These are phyloP conservation scores for Scomber colias DNA, from an alignment of 2,113 vertebrate genomes.

Conservation along the genomic window DNA sequence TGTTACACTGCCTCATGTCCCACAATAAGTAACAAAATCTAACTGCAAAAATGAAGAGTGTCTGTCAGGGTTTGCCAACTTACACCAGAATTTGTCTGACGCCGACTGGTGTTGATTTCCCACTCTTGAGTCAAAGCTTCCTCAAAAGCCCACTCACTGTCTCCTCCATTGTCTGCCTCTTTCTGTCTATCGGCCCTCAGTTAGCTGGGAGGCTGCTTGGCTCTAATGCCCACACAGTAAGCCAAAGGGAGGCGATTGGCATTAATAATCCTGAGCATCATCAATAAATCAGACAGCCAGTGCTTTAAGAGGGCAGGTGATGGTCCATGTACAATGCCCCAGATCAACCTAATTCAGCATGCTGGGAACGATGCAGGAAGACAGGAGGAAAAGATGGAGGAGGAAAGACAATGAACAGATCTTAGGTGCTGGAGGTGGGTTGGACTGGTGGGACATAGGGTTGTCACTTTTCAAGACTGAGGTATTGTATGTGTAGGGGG, in stretches of 20 bases:
- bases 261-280: constrained; percentile 66
- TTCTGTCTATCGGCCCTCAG: constrained; percentile 15
- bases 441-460: neutral
- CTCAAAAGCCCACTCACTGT: constrained; percentile 22
- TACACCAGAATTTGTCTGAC: constrained; percentile 18
- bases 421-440: neutral
- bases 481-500: neutral
- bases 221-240: constrained; percentile 31
- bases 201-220: neutral
- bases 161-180: constrained; percentile 33
- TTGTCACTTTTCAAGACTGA: neutral
- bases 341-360: constrained; percentile 56
- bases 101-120: constrained; percentile 20
- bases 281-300: constrained; percentile 71
- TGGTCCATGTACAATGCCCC: constrained; percentile 51
- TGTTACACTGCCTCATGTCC: neutral
- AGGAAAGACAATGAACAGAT: neutral
- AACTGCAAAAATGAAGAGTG: constrained; percentile 31
- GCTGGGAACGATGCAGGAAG: constrained; percentile 31
- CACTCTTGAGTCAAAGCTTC: constrained; percentile 32
- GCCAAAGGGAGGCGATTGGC: constrained; percentile 25
- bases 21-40: neutral
- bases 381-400: neutral
- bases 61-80: constrained; percentile 32
- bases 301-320: constrained; percentile 61